Evolutionary conservation across 2,888 invertebrate genomes (phyloP), one percentile per base, ranked within the genome.

Genomic region (Mesoligia furuncula): DNA sequence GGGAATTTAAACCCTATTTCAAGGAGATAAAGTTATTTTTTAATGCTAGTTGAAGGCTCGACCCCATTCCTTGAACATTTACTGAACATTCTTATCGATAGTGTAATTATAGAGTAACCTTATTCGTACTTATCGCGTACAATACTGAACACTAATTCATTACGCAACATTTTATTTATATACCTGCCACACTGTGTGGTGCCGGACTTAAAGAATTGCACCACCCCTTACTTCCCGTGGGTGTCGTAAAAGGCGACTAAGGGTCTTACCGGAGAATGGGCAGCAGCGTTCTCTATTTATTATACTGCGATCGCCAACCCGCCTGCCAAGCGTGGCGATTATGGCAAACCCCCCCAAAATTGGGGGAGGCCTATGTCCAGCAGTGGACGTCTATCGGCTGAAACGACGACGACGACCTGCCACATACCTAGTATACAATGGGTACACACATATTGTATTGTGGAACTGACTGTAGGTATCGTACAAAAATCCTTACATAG

Each of bases 21-120:
- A 7, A n/a, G 0, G 7, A 0, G 5, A 42, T 65, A 84, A 31
- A 24, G 17, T n/a, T 5, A 0, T 1, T 68, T 76, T 77, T 36
- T 17, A n/a, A 42, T 54, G 45, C 13, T 27, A 65, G 15, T 67
- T 9, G 36, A 68, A 80, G 70, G 74, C 15, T 73, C 67, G 80
- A 64, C 74, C 70, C 42, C 67, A 39, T 71, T 76, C 54, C 57
- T 75, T 54, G 31, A 73, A 71, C 62, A 71, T 78, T 80, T 39
- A 54, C 66, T 75, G 75, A 83, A 81, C 54, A 81, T 77, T 84
- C 82, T 86, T 86, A 86, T 86, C 86, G 64, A 78, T 73, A 77
- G 70, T 62, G 72, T 84, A 82, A 82, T 81, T 84, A 73, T 72
- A 80, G 65, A 39, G 69, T 82, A 77, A 84, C 80, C 75, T 77